A percentile compares a stretch with the other conserved stretches of the same genome.
Conservation (phyloP, 2,888 invertebrate species). For the Metalampra italica region DNA sequence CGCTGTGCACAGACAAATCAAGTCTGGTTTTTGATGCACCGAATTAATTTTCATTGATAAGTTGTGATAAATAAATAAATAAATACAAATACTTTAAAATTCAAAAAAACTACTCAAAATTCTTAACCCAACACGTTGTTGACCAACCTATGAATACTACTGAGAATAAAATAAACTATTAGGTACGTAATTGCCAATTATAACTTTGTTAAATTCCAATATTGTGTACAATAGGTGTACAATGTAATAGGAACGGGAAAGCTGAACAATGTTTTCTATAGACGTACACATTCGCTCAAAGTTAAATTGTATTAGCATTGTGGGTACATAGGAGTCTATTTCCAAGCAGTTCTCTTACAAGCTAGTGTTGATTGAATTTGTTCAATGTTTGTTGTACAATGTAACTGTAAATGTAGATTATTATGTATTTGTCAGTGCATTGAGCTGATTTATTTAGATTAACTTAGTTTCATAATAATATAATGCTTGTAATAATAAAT, state of each 20-base stretch:
- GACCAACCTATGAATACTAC: too few relatives aligned
- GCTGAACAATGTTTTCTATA: constrained; percentile 7
- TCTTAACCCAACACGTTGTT: too few relatives aligned
- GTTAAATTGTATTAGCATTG: constrained; percentile 41
- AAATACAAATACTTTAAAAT: too few relatives aligned
- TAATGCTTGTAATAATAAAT: too few relatives aligned
- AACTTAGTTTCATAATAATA: too few relatives aligned
- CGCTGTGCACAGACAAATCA: too few relatives aligned
- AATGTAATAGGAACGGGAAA: constrained; percentile 26
- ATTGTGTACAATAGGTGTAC: not conserved
- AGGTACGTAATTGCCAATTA: not conserved
- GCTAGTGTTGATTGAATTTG: constrained; percentile 24
- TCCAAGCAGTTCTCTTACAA: constrained; percentile 17
- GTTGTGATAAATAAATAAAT: too few relatives aligned
- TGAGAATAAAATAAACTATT: not conserved
- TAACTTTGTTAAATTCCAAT: not conserved
- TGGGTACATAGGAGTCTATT: constrained; percentile 27
- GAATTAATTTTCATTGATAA: too few relatives aligned
- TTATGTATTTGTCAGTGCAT: not conserved
- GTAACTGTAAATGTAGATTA: not conserved
- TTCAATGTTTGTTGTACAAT: constrained; percentile 11
- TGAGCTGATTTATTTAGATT: too few relatives aligned
- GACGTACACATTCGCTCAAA: constrained; percentile 28
- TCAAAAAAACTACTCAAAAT: too few relatives aligned
- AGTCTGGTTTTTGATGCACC: too few relatives aligned